Conservation (phyloP, 2,888 invertebrate species). For the Watsonalla cultraria region DNA sequence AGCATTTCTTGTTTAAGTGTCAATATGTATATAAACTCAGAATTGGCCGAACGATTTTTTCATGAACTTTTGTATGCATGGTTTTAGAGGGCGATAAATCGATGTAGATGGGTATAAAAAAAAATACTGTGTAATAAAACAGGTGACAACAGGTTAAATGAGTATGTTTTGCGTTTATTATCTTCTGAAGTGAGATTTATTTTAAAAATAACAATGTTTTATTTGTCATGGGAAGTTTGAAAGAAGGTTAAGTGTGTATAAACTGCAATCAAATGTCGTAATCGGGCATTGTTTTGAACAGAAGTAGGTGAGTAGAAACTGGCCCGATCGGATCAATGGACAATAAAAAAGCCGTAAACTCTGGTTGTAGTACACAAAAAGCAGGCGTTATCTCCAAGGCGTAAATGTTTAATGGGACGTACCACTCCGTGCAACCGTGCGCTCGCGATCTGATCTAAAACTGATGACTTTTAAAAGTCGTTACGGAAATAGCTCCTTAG, state of each 20-base stretch:
- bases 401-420: slow-evolving; percentile 69
- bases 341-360: slow-evolving; percentile 70
- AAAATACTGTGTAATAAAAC: too few species aligned
- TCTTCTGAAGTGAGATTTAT: too few species aligned
- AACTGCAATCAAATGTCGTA: slow-evolving; percentile 40
- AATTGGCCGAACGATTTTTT: too few species aligned
- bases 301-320: slow-evolving; percentile 47
- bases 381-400: slow-evolving; percentile 63
- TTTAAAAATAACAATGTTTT: too few species aligned
- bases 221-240: background rate
- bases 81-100: too few species aligned
- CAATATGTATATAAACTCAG: too few species aligned
- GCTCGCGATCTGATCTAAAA: slow-evolving; percentile 66
- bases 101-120: too few species aligned
- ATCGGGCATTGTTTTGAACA: slow-evolving; percentile 50
- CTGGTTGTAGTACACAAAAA: slow-evolving; percentile 61
- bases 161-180: too few species aligned
- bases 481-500: slow-evolving; percentile 66
- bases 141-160: too few species aligned
- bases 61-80: too few species aligned
- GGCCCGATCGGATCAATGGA: slow-evolving; percentile 55
- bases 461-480: slow-evolving; percentile 66
- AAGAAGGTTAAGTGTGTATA: slow-evolving; percentile 22
- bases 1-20: too few species aligned
- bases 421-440: slow-evolving; percentile 45